Conservation (phyloP, 2,797 vertebrate genomes). For the Myiothlypis chrysogaster region DNA sequence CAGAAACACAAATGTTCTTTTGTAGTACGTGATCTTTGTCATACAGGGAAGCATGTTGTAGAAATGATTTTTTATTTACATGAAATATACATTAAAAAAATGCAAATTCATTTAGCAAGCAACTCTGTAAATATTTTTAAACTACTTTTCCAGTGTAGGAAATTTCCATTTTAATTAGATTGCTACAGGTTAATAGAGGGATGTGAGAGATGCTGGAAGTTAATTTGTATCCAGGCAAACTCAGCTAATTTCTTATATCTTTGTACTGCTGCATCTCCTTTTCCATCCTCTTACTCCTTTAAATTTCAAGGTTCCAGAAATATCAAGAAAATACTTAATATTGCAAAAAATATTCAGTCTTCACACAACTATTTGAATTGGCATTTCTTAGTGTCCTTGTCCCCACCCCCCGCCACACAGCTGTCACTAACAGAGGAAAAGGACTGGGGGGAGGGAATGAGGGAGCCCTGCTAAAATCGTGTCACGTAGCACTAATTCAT, state of each 20-base stretch:
- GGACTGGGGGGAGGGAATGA: slow-evolving; percentile 65
- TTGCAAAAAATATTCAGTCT: slow-evolving; percentile 47
- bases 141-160: slow-evolving; percentile 57
- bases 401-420: slow-evolving; percentile 81
- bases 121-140: slow-evolving; percentile 62
- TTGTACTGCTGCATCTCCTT: neutral
- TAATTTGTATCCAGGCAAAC: slow-evolving; percentile 65
- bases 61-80: slow-evolving; percentile 16
- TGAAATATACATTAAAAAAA: slow-evolving; percentile 29
- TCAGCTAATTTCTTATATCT: slow-evolving; percentile 69
- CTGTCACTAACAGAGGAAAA: slow-evolving; percentile 84
- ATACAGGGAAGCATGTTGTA: neutral
- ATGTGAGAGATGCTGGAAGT: slow-evolving; percentile 60
- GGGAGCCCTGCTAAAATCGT: slow-evolving; percentile 90
- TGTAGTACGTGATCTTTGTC: neutral
- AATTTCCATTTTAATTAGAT: slow-evolving; percentile 76
- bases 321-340: slow-evolving; percentile 56
- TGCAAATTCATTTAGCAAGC: slow-evolving; percentile 24
- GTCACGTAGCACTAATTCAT: slow-evolving; percentile 98
- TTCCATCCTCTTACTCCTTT: slow-evolving; percentile 30
- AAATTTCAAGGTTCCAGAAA: slow-evolving; percentile 55
- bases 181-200: slow-evolving; percentile 65
- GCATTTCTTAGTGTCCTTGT: slow-evolving; percentile 77
- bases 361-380: slow-evolving; percentile 61
- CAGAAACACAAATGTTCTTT: neutral